A percentile compares a stretch with the other conserved stretches of the same genome.
Conservation (phyloP, 2,797 vertebrate species). For the Limosa lapponica region DNA sequence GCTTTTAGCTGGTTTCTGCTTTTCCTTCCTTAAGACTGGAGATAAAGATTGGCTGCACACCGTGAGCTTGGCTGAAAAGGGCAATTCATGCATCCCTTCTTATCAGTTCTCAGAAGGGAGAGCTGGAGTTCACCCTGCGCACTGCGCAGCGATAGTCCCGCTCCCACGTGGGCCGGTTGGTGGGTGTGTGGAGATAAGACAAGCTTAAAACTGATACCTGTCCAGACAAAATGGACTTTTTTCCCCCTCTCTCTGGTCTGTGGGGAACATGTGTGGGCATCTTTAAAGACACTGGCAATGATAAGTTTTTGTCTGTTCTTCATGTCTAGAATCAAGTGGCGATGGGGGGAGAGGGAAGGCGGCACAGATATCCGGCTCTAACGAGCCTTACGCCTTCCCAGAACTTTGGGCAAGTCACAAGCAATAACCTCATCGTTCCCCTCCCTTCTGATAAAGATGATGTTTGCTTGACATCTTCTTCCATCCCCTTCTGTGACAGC, state of each 20-base stretch:
- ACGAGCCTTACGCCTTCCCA: not conserved
- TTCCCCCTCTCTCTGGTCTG: not conserved
- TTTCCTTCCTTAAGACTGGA: conserved; percentile 80
- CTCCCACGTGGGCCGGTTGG: conserved; percentile 55
- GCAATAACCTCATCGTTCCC: not conserved
- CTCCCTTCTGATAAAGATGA: not conserved
- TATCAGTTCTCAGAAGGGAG: conserved; percentile 68
- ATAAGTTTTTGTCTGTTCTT: conserved; percentile 36
- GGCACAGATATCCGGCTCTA: not conserved
- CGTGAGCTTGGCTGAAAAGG: conserved; percentile 71
- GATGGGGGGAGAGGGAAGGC: not conserved
- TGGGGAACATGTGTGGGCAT: conserved; percentile 69
- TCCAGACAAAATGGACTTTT: conserved; percentile 30
- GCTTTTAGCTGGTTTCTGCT: conserved; percentile 78
- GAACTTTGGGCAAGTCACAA: not conserved
- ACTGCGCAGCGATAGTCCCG: conserved; percentile 27
- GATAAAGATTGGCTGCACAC: conserved; percentile 80
- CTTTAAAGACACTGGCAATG: conserved; percentile 44
- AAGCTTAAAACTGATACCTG: conserved; percentile 63
- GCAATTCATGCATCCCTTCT: conserved; percentile 73
- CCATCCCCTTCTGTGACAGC: not conserved
- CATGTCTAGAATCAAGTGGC: not conserved
- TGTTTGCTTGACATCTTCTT: not conserved
- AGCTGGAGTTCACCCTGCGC: conserved; percentile 46
- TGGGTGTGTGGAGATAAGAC: conserved; percentile 78